phyloP scores from a whole-genome alignment of 2,113 vertebrate genomes.

The Paramisgurnus dabryanus region DNA sequence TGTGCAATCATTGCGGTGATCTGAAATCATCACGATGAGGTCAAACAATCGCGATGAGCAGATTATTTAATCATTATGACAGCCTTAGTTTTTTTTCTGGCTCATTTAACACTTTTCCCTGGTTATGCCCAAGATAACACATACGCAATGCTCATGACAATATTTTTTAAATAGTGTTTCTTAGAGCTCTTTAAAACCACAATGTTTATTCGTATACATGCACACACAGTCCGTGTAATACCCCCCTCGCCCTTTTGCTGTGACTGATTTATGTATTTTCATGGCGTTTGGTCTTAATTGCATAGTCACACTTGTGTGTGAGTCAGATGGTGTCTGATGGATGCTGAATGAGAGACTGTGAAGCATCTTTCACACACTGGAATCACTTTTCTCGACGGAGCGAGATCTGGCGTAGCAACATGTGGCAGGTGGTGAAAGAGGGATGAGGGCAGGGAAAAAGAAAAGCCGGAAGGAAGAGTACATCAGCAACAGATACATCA shows the following conservation, averaged over 20 bases:
- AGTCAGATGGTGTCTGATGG: slow-evolving; percentile 64
- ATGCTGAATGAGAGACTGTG: slow-evolving; percentile 59
- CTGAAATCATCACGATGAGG: too few species aligned
- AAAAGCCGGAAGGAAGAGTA: slow-evolving; percentile 44
- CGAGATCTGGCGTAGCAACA: slow-evolving; percentile 67
- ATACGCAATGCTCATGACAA: not conserved
- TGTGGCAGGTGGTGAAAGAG: slow-evolving; percentile 66
- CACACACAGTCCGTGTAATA: slow-evolving; percentile 53
- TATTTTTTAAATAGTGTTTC: not conserved
- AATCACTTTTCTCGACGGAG: slow-evolving; percentile 42
- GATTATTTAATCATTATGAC: too few species aligned
- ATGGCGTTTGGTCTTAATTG: slow-evolving; percentile 62
- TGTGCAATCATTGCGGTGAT: too few species aligned
- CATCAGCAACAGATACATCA: slow-evolving; percentile 59
- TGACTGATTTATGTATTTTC: slow-evolving; percentile 63
- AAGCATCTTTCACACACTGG: slow-evolving; percentile 41
- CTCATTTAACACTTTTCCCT: not conserved
- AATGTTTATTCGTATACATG: slow-evolving; percentile 62
- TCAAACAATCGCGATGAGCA: too few species aligned
- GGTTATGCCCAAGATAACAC: not conserved
- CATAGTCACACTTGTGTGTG: slow-evolving; percentile 60
- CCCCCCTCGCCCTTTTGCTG: slow-evolving; percentile 44
- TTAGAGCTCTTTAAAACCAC: slow-evolving; percentile 48
- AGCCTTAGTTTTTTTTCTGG: not conserved
- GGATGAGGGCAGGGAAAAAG: slow-evolving; percentile 39